phyloP scores from a whole-genome alignment of 2,113 vertebrate genomes.

The Micronycteris hirsuta region DNA sequence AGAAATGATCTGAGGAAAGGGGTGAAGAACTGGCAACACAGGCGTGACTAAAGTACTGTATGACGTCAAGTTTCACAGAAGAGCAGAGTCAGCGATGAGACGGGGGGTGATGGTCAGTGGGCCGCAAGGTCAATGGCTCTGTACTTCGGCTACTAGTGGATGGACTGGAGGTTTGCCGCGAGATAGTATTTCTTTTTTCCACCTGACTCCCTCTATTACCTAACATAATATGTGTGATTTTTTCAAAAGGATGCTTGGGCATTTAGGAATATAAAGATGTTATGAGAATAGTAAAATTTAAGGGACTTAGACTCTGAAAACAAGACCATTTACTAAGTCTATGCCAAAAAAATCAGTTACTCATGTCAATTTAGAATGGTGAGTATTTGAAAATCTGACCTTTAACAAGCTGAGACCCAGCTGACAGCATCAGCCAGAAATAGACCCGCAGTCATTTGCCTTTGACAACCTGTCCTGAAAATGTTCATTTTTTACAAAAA shows the following conservation, averaged over 20 bases:
- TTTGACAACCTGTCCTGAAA: conserved; percentile 10
- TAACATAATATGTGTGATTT: background rate
- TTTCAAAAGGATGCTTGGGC: background rate
- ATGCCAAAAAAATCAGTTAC: background rate
- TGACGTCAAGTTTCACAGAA: background rate
- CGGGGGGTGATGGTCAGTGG: accelerated
- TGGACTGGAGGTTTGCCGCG: background rate
- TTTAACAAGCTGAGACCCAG: background rate
- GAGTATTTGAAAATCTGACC: conserved; percentile 2
- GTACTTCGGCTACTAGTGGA: background rate
- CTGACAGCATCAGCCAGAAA: background rate
- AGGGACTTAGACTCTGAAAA: background rate
- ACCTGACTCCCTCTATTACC: background rate
- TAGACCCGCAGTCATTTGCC: background rate
- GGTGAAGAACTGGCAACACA: background rate
- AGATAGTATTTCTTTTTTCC: background rate
- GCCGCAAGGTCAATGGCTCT: too few species aligned
- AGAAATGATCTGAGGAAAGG: background rate
- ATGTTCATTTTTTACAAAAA: background rate
- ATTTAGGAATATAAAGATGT: background rate
- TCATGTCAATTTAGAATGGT: background rate
- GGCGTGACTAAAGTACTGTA: background rate
- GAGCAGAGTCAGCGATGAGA: background rate
- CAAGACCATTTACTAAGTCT: background rate
- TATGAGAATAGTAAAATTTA: background rate